These are phyloP conservation scores for Sycophila sp. DNA, from an alignment of 1,140 invertebrate species.

Conservation along the genomic window DNA sequence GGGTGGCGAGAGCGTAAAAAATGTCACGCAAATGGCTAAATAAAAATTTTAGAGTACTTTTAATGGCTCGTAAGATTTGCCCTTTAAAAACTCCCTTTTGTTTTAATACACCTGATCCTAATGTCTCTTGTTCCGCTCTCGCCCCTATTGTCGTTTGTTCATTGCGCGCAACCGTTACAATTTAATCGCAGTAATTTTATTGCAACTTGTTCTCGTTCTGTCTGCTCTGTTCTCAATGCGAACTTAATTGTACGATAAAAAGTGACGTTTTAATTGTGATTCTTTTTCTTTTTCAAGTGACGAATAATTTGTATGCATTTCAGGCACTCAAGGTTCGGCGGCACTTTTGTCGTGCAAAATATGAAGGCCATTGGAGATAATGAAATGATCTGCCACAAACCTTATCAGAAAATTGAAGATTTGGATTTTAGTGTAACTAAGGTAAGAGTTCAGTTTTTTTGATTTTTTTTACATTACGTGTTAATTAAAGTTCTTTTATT, in stretches of 20 bases:
- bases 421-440: slow-evolving; percentile 84
- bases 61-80: too few species aligned
- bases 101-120: slow-evolving; percentile 20
- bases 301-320: not conserved
- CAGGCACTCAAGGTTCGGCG: slow-evolving; percentile 91
- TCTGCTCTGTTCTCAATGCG: slow-evolving; percentile 4
- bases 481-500: too few species aligned
- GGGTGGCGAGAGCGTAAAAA: too few species aligned
- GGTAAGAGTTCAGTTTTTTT: slow-evolving; percentile 47
- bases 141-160: slow-evolving; percentile 12
- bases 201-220: not conserved
- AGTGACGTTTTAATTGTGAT: too few species aligned
- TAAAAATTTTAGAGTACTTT: too few species aligned
- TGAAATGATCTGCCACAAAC: slow-evolving; percentile 85
- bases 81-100: slow-evolving; percentile 12
- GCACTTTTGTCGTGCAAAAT: slow-evolving; percentile 90
- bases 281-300: too few species aligned
- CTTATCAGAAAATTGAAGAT: slow-evolving; percentile 78
- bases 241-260: too few species aligned
- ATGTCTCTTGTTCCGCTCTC: slow-evolving; percentile 9
- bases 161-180: not conserved
- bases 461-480: too few species aligned
- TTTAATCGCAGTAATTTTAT: slow-evolving; percentile 24
- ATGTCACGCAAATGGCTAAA: too few species aligned
- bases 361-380: slow-evolving; percentile 94